Base-by-base conservation (phyloP, 2,113 vertebrate genomes). In the Barnardius zonarius region DNA sequence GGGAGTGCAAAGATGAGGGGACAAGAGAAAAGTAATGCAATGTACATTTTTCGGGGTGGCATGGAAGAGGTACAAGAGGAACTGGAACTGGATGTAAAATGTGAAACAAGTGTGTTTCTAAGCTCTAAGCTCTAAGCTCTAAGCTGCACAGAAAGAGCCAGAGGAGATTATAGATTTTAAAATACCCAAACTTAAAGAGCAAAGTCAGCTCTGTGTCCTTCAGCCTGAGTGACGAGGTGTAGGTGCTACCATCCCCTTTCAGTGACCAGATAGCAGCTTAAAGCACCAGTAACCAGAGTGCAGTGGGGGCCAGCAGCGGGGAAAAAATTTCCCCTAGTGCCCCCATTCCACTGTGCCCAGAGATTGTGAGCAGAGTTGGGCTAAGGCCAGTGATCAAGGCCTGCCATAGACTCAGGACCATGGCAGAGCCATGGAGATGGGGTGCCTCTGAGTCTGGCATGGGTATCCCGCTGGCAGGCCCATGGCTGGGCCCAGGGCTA, bases 231-330 rank as follows among this genome's bases (percentile, higher is more conserved):
- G 7, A 54, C 2, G 2, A 61, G 27, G 39, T 1, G 1, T 33
- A 28, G 35, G 2, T 37, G 39, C 18, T 46, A 62, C 20, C 23
- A 28, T 18, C 18, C 31, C 48, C 48, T 39, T n/a, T 24, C 48
- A n/a, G 43, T 43, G 28, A 68, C 4, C 7, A 43, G 18, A n/a
- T 8, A 31, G n/a, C 9, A 54, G 39, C 37, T 70, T 39, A 46
- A 57, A 72, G 30, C 52, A 15, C 22, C 20, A 10, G 41, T 41
- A 62, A 27, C 30, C 48, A 69, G 35, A n/a, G 27, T 0, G 1
- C 14, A 43, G 8, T 1, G 2, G 17, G 17, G 41, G 64, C 55
- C 2, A 3, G 23, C 33, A 37, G 59, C 0, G 2, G 31, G 35
- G 9, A 37, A 30, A 16, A 16, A 28, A 11, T 30, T 9, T 59